Evolutionary conservation across 53 echinoderm and acorn worm genomes (phyloP), one percentile per base, ranked within the genome.

Genomic region (Henricia sp.): DNA sequence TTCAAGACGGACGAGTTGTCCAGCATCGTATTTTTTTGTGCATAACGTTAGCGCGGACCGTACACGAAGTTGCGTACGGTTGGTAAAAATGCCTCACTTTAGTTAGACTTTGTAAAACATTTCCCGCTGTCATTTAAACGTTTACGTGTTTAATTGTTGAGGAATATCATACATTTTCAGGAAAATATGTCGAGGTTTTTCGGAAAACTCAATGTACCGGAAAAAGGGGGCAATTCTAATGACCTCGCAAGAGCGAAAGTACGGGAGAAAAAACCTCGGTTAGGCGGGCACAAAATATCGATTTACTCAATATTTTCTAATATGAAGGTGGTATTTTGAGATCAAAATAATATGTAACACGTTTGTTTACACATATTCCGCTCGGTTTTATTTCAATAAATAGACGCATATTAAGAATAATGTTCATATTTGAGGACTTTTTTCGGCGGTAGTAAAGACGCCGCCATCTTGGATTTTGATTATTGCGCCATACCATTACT

Each of bases 381-480:
- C 9, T 19, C 40, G n/a, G 6, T 67, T 67, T 67, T 19, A 38
- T 39, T 67, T 30, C 9, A 38, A 37, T 38, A 67, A 13, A 39
- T 3, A 67, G 0, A 30, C 37, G 24, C 38, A 1, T 23, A 64
- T 9, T 67, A 24, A 13, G 1, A 37, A 24, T 26, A 67, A 67
- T 67, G n/a, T 30, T 30, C 37, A 48, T 38, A 12, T 67, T 37
- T 20, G 1, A 67, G 40, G 4, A 10, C 6, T 29, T 38, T 67
- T 67, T 67, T 17, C 21, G 20, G 2, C 67, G 67, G 19, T n/a
- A 67, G 67, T 19, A 37, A 37, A 67, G 14, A 4, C 6, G 37
- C 67, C 67, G 67, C 67, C 38, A 67, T 67, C 19, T 67, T 67
- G 67, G 40, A 67, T 67, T 37, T 17, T 28, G 40, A 35, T 12